phyloP scores from a whole-genome alignment of 2,797 vertebrate genomes.

The Gymnothorax javanicus region DNA sequence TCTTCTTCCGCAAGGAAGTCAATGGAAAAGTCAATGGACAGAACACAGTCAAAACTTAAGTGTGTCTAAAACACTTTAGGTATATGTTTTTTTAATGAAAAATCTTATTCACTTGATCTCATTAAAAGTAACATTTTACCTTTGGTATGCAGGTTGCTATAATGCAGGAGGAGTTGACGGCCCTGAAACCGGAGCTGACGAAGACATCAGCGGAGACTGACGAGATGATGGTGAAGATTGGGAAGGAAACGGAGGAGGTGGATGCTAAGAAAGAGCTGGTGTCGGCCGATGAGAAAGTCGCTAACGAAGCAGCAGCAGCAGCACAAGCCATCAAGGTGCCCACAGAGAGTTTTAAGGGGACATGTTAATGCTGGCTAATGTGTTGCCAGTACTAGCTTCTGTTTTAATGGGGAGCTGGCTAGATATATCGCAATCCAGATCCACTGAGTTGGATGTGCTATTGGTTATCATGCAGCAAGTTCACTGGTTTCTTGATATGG shows the following conservation, averaged over 20 bases:
- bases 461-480: not conserved
- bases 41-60: too few species aligned
- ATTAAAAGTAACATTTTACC: not conserved
- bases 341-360: not conserved
- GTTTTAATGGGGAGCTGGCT: too few species aligned
- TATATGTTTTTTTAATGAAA: too few species aligned
- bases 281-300: conserved; percentile 86
- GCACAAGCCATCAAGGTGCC: conserved; percentile 87
- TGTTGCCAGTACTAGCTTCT: too few species aligned
- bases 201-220: conserved; percentile 85
- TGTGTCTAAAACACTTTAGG: too few species aligned
- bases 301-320: conserved; percentile 84
- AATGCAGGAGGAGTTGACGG: conserved; percentile 89
- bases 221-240: conserved; percentile 88
- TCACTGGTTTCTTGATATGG: not conserved
- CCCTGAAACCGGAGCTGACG: conserved; percentile 87
- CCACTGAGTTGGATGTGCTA: not conserved
- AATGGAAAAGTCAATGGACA: too few species aligned
- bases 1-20: too few species aligned
- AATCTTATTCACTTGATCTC: not conserved
- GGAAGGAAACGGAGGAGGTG: conserved; percentile 82
- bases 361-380: not conserved
- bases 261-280: conserved; percentile 89
- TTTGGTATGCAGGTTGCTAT: conserved; percentile 77
- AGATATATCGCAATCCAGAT: not conserved